Evolutionary conservation across 2,113 vertebrate genomes (phyloP).

Genomic region (Corydoras maculifer): DNA sequence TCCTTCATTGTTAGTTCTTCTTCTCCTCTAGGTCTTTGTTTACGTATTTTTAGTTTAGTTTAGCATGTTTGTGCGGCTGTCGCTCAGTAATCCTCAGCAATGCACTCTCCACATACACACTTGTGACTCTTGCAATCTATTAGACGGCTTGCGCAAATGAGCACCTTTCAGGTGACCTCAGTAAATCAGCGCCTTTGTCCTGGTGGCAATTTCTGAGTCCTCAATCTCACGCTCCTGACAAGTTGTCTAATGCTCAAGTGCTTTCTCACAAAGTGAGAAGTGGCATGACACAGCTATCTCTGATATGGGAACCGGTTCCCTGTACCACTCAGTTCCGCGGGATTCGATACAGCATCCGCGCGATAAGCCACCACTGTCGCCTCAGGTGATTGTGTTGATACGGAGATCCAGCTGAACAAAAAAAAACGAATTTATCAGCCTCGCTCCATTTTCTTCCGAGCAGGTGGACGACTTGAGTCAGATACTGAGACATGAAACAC

Average conservation of each 20-base stretch:
- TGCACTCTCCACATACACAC: no score
- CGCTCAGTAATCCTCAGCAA: no score
- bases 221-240: constrained; percentile 27
- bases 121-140: constrained; percentile 20
- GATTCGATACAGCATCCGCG: no score
- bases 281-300: constrained; percentile 18
- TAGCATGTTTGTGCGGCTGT: no score
- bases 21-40: no score
- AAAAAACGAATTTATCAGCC: constrained; percentile 4
- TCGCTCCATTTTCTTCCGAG: constrained; percentile 24
- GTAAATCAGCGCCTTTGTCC: constrained; percentile 22
- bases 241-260: constrained; percentile 28
- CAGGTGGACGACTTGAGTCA: constrained; percentile 35
- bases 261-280: constrained; percentile 26
- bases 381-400: constrained; percentile 31
- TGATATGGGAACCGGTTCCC: constrained; percentile 9
- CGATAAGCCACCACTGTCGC: background rate
- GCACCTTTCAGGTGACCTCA: constrained; percentile 3
- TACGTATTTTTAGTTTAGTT: no score
- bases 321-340: background rate
- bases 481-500: constrained; percentile 32
- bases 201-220: constrained; percentile 12
- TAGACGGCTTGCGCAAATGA: constrained; percentile 1
- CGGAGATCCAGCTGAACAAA: constrained; percentile 20
- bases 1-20: no score